phyloP scores from a whole-genome alignment of 2,113 vertebrate species.

The Electrona antarctica region DNA sequence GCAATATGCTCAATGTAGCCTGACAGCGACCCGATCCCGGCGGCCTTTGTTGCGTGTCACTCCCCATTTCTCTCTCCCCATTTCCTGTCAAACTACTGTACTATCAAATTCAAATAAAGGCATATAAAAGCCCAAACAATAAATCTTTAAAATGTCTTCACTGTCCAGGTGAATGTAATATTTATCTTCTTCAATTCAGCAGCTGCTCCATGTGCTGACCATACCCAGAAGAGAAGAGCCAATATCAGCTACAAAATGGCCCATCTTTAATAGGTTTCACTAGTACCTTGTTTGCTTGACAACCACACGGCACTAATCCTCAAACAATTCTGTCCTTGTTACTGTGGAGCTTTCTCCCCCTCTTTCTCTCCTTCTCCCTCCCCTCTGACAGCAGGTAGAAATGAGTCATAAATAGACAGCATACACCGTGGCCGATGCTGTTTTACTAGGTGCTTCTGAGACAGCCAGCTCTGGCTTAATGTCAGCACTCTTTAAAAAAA shows the following conservation, averaged over 20 bases:
- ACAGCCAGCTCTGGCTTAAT: slow-evolving; percentile 52
- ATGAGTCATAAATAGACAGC: slow-evolving; percentile 75
- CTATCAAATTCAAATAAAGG: no score
- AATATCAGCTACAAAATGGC: slow-evolving; percentile 75
- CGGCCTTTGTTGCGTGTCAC: no score
- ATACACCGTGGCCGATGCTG: slow-evolving; percentile 63
- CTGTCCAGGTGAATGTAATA: slow-evolving; percentile 39
- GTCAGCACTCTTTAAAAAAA: slow-evolving; percentile 47
- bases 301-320: slow-evolving; percentile 63
- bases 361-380: slow-evolving; percentile 44
- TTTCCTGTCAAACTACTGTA: no score
- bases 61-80: no score
- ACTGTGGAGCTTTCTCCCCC: slow-evolving; percentile 36
- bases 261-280: slow-evolving; percentile 76
- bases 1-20: no score
- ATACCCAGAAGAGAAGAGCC: slow-evolving; percentile 59
- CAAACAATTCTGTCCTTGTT: slow-evolving; percentile 75
- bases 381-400: slow-evolving; percentile 72
- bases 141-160: slow-evolving; percentile 6
- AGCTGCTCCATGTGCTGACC: slow-evolving; percentile 73
- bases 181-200: slow-evolving; percentile 38
- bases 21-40: no score
- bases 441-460: slow-evolving; percentile 74
- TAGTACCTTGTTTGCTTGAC: slow-evolving; percentile 72
- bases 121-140: no score